phyloP scores from a whole-genome alignment of 2,797 vertebrate species.

The Sebastes miniatus region DNA sequence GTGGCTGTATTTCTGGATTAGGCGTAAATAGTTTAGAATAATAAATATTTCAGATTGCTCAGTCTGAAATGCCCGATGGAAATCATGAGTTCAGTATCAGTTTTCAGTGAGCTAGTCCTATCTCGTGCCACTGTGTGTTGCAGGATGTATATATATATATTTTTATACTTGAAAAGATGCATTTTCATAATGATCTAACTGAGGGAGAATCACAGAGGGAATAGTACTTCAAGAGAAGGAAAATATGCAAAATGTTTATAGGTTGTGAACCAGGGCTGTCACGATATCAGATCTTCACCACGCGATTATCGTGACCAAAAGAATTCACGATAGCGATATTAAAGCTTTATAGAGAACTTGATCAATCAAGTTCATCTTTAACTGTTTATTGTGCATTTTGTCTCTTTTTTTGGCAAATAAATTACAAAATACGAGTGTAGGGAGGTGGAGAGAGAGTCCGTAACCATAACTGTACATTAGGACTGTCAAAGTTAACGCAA shows the following conservation, averaged over 20 bases:
- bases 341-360: no score
- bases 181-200: background rate
- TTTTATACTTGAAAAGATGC: background rate
- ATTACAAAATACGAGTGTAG: no score
- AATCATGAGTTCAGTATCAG: background rate
- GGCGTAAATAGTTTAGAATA: constrained; percentile 18
- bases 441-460: no score
- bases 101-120: background rate
- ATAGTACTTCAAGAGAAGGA: background rate
- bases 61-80: background rate
- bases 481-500: no score
- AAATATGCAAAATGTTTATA: background rate
- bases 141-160: background rate
- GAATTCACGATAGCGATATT: no score
- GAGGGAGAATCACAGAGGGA: background rate
- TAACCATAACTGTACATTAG: no score
- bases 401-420: no score
- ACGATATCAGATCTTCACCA: no score
- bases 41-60: constrained; percentile 20
- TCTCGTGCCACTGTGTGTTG: no score
- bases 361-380: no score
- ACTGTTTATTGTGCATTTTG: no score
- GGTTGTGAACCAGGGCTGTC: background rate
- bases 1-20: constrained; percentile 29
- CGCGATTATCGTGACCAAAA: no score